These are phyloP conservation scores for Piscicola geometra DNA, from an alignment of 2,888 invertebrate species.

Conservation along the genomic window DNA sequence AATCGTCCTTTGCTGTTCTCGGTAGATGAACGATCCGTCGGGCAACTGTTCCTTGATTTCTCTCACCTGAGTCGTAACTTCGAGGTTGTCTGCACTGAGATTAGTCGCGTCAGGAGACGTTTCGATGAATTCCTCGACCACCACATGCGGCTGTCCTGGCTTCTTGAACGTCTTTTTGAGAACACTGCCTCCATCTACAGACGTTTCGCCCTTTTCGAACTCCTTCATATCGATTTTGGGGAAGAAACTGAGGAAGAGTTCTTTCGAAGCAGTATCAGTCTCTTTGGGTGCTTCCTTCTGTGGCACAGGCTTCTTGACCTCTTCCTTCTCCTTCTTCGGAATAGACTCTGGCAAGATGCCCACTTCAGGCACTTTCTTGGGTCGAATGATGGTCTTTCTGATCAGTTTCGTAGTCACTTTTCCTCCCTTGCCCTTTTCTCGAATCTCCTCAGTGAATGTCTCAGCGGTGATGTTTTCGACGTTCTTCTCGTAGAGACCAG, in stretches of 20 bases:
- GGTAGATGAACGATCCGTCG: neutral
- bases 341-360: too few relatives aligned
- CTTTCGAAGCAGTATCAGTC: neutral
- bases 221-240: neutral
- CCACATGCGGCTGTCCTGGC: neutral
- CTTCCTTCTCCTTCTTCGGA: neutral
- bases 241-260: neutral
- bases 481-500: conserved; percentile 20
- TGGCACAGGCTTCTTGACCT: too few relatives aligned
- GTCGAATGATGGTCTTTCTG: conserved; percentile 18
- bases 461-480: conserved; percentile 2
- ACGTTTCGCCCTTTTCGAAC: neutral
- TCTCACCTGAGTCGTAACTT: neutral
- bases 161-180: neutral
- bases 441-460: neutral
- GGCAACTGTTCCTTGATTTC: neutral
- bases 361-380: conserved; percentile 11
- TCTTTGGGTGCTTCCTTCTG: neutral
- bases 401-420: neutral
- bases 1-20: neutral
- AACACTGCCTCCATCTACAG: neutral
- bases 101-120: neutral
- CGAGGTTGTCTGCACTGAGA: neutral
- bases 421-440: conserved; percentile 11
- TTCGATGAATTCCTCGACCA: neutral